Base-by-base conservation (phyloP, 2,113 vertebrate species). In the Hemicordylus capensis region DNA sequence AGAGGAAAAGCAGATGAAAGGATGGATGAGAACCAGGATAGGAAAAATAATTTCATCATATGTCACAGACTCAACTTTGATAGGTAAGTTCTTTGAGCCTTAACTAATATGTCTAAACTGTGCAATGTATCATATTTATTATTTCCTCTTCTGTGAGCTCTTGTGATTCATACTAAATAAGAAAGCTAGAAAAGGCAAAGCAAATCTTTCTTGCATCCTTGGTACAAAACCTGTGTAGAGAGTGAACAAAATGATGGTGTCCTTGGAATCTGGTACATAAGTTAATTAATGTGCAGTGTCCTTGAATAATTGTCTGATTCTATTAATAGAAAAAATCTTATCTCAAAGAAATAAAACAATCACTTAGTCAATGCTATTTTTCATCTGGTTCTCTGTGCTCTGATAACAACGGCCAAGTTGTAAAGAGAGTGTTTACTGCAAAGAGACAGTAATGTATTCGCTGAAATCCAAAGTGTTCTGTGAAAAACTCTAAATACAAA, bases 401-500 rank as follows among this genome's bases (percentile, higher is more conserved):
- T 82, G 83, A 91, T 87, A 87, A 89, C 87, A 81, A 92, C 91
- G 79, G 83, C 91, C 87, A 94, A 92, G 76, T 73, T 92, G 80
- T 84, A 89, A 93, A 70, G 83, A 93, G 86, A 42, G 48, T 91
- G 88, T 92, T 92, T 94, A 86, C 39, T 88, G 59, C 83, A 90
- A 83, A 26, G 84, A 91, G 76, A 91, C 83, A 83, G 61, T 92
- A 92, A 94, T 91, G 39, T 92, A 95, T 93, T 95, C 93, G 90
- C 26, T 90, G 87, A 79, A 86, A 88, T 89, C 67, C 61, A 89
- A 84, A 93, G 64, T 83, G 58, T 92, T 93, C 80, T 91, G 73
- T 93, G 80, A 90, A 72, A 90, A 93, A 93, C 85, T 91, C 80
- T 83, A 79, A 94, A 89, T 89, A 89, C 80, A 91, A 94, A 94